These are phyloP conservation scores for Xiphophorus couchianus DNA, from an alignment of 2,113 vertebrate genomes.

Conservation along the genomic window DNA sequence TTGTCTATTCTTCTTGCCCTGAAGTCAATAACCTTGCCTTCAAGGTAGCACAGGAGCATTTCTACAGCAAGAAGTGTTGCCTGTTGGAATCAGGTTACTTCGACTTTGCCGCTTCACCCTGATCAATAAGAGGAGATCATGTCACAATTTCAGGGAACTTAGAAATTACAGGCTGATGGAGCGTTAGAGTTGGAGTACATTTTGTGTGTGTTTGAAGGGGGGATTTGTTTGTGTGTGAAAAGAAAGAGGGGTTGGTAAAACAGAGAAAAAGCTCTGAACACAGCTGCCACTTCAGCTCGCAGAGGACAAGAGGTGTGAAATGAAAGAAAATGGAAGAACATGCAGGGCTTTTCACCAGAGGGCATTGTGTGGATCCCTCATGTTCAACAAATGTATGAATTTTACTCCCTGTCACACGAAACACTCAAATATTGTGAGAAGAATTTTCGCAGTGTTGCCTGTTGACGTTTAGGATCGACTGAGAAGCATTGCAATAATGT, in stretches of 20 bases:
- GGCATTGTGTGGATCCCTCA: not conserved
- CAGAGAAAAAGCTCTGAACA: not conserved
- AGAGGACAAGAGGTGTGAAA: slow-evolving; percentile 5
- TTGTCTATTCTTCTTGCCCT: not conserved
- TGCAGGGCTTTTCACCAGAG: not conserved
- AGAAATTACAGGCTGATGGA: slow-evolving; percentile 3
- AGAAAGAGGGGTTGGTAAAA: not conserved
- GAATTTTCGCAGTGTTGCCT: not conserved
- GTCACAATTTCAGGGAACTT: slow-evolving; percentile 24
- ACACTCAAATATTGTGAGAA: not conserved
- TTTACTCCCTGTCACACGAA: not conserved
- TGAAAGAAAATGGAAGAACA: slow-evolving; percentile 1
- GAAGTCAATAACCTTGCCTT: not conserved
- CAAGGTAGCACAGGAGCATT: not conserved
- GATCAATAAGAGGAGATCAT: slow-evolving; percentile 36
- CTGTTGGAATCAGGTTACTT: slow-evolving; percentile 36
- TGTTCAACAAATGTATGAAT: not conserved
- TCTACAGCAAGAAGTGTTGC: not conserved
- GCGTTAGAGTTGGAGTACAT: slow-evolving; percentile 18
- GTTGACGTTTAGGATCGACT: not conserved
- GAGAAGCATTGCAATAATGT: not conserved
- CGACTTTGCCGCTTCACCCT: slow-evolving; percentile 4
- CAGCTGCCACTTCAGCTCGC: not conserved
- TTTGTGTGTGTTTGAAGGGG: not conserved
- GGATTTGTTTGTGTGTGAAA: not conserved